These are phyloP conservation scores for Buathra laborator DNA, from an alignment of 2,888 invertebrate genomes.

Conservation along the genomic window DNA sequence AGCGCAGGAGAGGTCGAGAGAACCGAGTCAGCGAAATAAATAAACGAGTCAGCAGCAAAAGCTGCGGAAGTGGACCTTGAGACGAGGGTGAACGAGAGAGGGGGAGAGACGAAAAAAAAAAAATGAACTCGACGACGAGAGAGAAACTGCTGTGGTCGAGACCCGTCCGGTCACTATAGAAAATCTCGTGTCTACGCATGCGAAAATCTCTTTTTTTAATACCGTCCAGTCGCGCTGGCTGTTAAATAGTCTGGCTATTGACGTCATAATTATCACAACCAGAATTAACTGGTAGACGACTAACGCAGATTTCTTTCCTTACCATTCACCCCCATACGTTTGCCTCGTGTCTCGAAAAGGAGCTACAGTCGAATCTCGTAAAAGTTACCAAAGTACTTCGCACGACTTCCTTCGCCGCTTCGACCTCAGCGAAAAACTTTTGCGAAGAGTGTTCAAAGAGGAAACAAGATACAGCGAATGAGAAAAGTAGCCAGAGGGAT, in stretches of 20 bases:
- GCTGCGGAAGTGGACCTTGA: conserved; percentile 68
- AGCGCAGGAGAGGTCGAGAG: conserved; percentile 49
- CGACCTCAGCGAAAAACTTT: too few species aligned
- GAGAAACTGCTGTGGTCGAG: conserved; percentile 45
- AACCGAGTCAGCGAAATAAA: conserved; percentile 65
- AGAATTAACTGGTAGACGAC: conserved; percentile 6
- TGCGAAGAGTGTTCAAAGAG: not conserved
- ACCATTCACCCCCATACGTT: not conserved
- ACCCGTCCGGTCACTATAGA: conserved; percentile 44
- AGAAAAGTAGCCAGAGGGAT: not conserved
- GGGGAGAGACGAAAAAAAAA: conserved; percentile 31
- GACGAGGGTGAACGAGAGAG: conserved; percentile 61
- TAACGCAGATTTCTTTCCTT: not conserved
- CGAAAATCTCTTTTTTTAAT: conserved; percentile 19
- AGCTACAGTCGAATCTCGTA: not conserved
- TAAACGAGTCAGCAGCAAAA: conserved; percentile 67
- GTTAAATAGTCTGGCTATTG: conserved; percentile 27
- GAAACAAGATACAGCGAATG: conserved; percentile 9
- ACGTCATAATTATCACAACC: conserved; percentile 25
- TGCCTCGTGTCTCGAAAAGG: not conserved
- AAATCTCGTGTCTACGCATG: conserved; percentile 46
- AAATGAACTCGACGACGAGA: conserved; percentile 41
- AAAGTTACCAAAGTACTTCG: too few species aligned
- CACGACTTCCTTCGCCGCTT: too few species aligned
- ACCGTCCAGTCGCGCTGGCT: not conserved